These are phyloP conservation scores for Darevskia mixta DNA, from an alignment of 2,797 vertebrate species.

Conservation along the genomic window DNA sequence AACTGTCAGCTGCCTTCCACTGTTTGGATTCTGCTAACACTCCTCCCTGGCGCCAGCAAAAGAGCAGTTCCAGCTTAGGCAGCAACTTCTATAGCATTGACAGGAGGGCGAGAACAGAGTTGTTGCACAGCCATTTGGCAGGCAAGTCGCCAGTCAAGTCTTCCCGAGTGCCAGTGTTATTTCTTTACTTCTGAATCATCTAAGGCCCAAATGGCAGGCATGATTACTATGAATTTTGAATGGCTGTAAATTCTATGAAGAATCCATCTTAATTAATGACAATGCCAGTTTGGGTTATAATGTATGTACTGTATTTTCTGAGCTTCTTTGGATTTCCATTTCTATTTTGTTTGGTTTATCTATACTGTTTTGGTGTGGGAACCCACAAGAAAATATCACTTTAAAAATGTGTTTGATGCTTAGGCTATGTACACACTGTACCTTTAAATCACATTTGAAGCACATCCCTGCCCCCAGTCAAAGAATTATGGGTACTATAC, in stretches of 20 bases:
- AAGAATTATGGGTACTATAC: too few relatives aligned
- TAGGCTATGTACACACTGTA: neutral
- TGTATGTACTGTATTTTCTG: neutral
- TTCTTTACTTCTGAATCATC: constrained; percentile 14
- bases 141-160: neutral
- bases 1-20: constrained; percentile 24
- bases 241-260: neutral
- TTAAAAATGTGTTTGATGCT: neutral
- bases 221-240: neutral
- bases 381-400: neutral
- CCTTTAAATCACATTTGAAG: too few relatives aligned
- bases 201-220: neutral
- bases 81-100: neutral
- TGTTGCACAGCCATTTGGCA: neutral
- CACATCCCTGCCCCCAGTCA: too few relatives aligned
- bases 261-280: neutral
- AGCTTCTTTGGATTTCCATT: neutral
- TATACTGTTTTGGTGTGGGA: neutral
- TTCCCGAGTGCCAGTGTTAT: neutral
- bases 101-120: constrained; percentile 6
- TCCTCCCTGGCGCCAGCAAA: constrained; percentile 17
- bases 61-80: constrained; percentile 25
- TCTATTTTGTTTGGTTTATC: neutral
- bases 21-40: neutral
- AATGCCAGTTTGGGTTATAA: neutral